phyloP scores from a whole-genome alignment of 1,140 invertebrate species.

The Akabosia matsudoensis region DNA sequence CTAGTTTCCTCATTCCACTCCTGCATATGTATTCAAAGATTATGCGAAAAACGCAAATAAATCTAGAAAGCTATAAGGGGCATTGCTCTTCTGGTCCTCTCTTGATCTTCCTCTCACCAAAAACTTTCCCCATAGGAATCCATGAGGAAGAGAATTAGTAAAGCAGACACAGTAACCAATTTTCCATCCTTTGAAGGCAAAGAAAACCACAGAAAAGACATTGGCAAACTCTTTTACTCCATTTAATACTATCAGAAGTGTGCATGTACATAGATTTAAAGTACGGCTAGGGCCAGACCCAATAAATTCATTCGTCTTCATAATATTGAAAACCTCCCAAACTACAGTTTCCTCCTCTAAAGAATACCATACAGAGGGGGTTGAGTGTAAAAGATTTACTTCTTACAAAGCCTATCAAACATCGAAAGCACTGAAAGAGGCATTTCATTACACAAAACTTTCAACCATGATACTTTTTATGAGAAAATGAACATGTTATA shows the following conservation, averaged over 20 bases:
- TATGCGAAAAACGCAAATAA: neutral
- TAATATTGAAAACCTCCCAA: neutral
- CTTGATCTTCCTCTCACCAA: neutral
- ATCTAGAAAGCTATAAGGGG: neutral
- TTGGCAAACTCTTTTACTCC: neutral
- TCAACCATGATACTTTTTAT: too few species aligned
- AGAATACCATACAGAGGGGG: too few species aligned
- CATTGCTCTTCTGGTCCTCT: neutral
- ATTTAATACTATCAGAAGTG: neutral
- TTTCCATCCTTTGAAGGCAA: neutral
- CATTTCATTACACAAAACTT: too few species aligned
- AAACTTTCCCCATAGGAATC: neutral
- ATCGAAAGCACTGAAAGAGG: too few species aligned
- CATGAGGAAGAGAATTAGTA: conserved; percentile 5
- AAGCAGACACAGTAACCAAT: conserved; percentile 10
- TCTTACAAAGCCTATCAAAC: too few species aligned
- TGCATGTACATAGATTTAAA: neutral
- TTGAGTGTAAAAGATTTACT: too few species aligned
- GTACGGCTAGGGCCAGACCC: neutral
- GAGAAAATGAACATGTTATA: neutral
- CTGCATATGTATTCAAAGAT: neutral
- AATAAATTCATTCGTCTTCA: neutral
- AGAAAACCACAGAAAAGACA: conserved; percentile 20
- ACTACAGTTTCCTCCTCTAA: neutral
- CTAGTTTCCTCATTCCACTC: neutral